Base-by-base conservation (phyloP, 2,113 vertebrate species). In the Oncorhynchus keta region DNA sequence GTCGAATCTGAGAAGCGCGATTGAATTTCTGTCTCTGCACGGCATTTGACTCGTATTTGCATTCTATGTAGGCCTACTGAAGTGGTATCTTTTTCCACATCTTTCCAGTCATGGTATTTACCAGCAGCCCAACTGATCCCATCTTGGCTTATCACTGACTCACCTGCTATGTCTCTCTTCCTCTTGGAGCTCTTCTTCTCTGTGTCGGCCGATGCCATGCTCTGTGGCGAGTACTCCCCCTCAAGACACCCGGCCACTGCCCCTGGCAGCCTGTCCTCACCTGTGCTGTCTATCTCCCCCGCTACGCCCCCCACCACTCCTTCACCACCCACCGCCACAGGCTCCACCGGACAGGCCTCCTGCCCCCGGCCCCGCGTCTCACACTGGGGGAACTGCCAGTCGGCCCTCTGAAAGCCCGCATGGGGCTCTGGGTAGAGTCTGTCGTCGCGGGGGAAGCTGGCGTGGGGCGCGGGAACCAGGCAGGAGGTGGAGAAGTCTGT, bases 121-220 rank as follows among this genome's bases (percentile, higher is more conserved):
- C n/a, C 59, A 62, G 7, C 59, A 22, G 51, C 59, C 59, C 51
- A 57, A 57, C 51, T 4, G 9, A 61, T 20, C 59, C 16, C n/a
- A 13, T 62, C 35, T n/a, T 20, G 35, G 11, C 39, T 0, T 24
- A 3, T 18, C 73, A 55, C 6, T n/a, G 62, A 92, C 97, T 91
- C 94, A 99, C 97, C 97, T 97, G 96, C 84, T n/a, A 83, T 87
- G 45, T 97, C 96, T 86, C 95, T 95, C 93, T 92, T 98, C 78
- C 95, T 89, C 83, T 93, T 92, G 87, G 89, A 78, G 11, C 93
- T 78, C 87, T 95, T 98, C 89, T 95, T 97, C 91, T 97, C 96
- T 0, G 86, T 89, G 71, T 94, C 94, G 1, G 90, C 83, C 0
- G 92, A 83, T 0, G 87, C 83, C 68, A 90, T 92, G 77, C 88